phyloP scores from a whole-genome alignment of 2,888 invertebrate species.

The Rhyacophila evoluta region DNA sequence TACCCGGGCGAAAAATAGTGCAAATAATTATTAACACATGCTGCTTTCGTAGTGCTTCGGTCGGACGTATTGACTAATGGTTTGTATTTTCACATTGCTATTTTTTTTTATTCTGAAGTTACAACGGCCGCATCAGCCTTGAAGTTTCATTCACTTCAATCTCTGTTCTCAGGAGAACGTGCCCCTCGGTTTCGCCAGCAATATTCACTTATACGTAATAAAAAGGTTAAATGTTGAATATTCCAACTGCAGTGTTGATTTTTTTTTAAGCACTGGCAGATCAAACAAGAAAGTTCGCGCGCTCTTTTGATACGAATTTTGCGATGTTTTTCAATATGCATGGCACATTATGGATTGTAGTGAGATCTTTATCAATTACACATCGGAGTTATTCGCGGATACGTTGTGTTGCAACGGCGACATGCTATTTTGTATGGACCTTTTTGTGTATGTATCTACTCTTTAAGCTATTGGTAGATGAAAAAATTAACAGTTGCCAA shows the following conservation, averaged over 20 bases:
- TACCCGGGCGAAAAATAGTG: neutral
- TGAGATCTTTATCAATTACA: neutral
- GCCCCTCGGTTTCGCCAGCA: neutral
- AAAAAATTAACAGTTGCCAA: conserved; percentile 10
- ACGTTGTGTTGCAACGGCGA: neutral
- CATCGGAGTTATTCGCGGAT: neutral
- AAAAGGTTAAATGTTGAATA: neutral
- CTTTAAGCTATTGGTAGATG: neutral
- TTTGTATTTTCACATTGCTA: conserved; percentile 39
- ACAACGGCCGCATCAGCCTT: conserved; percentile 23
- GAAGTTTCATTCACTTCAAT: conserved; percentile 5
- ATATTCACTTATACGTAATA: neutral
- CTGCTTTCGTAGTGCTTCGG: neutral
- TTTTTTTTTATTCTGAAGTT: conserved; percentile 35
- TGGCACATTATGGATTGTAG: too few relatives aligned
- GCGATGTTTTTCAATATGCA: neutral
- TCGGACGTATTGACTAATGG: conserved; percentile 25
- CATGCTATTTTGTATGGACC: neutral
- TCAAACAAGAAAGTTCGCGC: neutral
- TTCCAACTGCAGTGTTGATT: neutral
- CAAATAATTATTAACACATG: conserved; percentile 2
- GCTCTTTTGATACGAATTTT: neutral
- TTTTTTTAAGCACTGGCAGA: neutral
- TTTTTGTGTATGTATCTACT: neutral
- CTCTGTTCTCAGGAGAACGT: neutral